Evolutionary conservation across 2,113 vertebrate species (phyloP), one percentile per base, ranked within the genome.

Genomic region (Tetraodon nigroviridis): DNA sequence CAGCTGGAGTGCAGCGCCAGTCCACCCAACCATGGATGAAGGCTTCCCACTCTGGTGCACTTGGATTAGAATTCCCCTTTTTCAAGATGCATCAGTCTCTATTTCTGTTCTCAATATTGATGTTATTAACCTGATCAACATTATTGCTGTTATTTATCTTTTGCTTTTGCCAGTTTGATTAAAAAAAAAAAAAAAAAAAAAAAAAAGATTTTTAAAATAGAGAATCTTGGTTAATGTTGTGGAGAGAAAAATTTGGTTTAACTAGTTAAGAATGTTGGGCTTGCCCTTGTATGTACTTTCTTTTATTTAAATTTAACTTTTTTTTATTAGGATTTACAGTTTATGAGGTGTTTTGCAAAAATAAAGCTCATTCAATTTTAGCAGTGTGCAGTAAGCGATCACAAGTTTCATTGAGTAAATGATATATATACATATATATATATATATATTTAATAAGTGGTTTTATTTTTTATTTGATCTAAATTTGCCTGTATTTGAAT

Each of bases 81-180:
- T 63, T 56, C 11, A 70, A 55, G 70, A 88, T 76, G 42, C 66
- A 72, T 66, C 60, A 47, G 60, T 79, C 73, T 77, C 55, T 79
- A 67, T 76, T 84, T 71, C 66, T 74, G 73, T 83, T 84, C 65
- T 81, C 76, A 57, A 50, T 82, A 67, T 85, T 78, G 78, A 80
- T 86, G 79, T 88, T 84, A 80, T 82, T 84, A 81, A 85, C 79
- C 64, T 76, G 76, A 81, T 70, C 51, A 60, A 83, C 84, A 84
- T 75, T 73, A 84, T 84, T 84, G 71, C 73, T 79, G 73, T 83
- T 89, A 89, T 90, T 89, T 88, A 85, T 87, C 72, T 85, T 84
- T 89, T 88, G 73, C 81, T 80, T 58, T 83, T 84, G 76, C 61
- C 73, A 72, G 71, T 85, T 86, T 87, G 72, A 86, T 13, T 58